These are phyloP conservation scores for Hoplodrina blanda DNA, from an alignment of 2,888 invertebrate species.

Conservation along the genomic window DNA sequence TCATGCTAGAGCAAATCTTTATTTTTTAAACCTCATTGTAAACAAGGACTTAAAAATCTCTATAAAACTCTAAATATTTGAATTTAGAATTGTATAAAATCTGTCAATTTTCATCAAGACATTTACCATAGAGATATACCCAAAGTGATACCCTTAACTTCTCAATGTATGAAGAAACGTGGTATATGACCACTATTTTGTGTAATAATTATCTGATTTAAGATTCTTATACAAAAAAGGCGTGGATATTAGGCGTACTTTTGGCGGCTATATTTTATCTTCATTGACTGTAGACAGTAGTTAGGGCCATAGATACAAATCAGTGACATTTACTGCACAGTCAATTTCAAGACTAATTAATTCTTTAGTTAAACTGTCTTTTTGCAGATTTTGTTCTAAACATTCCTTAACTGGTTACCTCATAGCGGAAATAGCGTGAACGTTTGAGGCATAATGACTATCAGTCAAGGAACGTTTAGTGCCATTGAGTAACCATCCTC, in stretches of 20 bases:
- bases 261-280: too few relatives aligned
- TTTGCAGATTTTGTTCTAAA: not conserved
- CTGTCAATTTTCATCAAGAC: not conserved
- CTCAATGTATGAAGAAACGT: too few relatives aligned
- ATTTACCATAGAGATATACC: not conserved
- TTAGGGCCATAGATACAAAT: too few relatives aligned
- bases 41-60: not conserved
- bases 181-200: too few relatives aligned
- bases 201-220: too few relatives aligned
- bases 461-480: slow-evolving; percentile 20
- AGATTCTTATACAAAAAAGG: too few relatives aligned
- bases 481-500: slow-evolving; percentile 39
- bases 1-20: not conserved
- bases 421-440: slow-evolving; percentile 35
- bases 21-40: not conserved
- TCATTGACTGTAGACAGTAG: too few relatives aligned
- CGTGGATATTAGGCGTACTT: too few relatives aligned
- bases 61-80: not conserved
- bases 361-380: not conserved
- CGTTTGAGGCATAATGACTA: slow-evolving; percentile 19
- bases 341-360: too few relatives aligned
- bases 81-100: not conserved
- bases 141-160: too few relatives aligned
- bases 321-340: too few relatives aligned
- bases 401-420: slow-evolving; percentile 7